Evolutionary conservation across 1,140 invertebrate species (phyloP).

Genomic region (Listronotus bonariensis): DNA sequence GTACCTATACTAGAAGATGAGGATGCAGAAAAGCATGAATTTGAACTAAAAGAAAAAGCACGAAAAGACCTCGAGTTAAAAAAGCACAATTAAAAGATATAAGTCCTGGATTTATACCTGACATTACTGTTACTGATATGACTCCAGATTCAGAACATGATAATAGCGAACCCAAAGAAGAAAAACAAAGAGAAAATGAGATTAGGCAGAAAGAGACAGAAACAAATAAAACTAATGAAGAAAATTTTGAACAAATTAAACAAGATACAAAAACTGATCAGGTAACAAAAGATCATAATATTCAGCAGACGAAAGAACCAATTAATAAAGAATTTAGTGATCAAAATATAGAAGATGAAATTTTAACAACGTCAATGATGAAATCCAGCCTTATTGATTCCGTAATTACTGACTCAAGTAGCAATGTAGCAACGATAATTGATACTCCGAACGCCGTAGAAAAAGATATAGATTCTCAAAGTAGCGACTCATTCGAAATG

Average conservation of each 20-base stretch:
- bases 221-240: slow-evolving; percentile 45
- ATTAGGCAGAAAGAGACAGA: no score
- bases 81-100: slow-evolving; percentile 54
- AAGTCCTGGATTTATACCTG: slow-evolving; percentile 64
- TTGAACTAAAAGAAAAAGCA: slow-evolving; percentile 56
- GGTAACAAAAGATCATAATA: slow-evolving; percentile 47
- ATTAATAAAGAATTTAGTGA: slow-evolving; percentile 3
- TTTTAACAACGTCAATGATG: slow-evolving; percentile 30
- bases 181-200: slow-evolving; percentile 60
- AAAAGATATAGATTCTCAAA: slow-evolving; percentile 74
- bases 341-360: slow-evolving; percentile 21
- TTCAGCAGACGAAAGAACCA: slow-evolving; percentile 8
- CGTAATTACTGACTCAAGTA: slow-evolving; percentile 58
- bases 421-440: slow-evolving; percentile 59
- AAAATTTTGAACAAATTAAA: slow-evolving; percentile 61
- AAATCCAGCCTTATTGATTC: slow-evolving; percentile 23
- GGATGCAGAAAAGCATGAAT: slow-evolving; percentile 60
- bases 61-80: slow-evolving; percentile 57
- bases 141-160: slow-evolving; percentile 61
- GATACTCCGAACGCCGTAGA: slow-evolving; percentile 59
- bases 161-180: slow-evolving; percentile 55
- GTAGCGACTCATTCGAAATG: slow-evolving; percentile 88
- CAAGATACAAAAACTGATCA: slow-evolving; percentile 60
- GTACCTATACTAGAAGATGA: slow-evolving; percentile 62
- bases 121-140: slow-evolving; percentile 71